phyloP scores from a whole-genome alignment of 2,113 vertebrate genomes.

The Apistogramma diplotaenia region DNA sequence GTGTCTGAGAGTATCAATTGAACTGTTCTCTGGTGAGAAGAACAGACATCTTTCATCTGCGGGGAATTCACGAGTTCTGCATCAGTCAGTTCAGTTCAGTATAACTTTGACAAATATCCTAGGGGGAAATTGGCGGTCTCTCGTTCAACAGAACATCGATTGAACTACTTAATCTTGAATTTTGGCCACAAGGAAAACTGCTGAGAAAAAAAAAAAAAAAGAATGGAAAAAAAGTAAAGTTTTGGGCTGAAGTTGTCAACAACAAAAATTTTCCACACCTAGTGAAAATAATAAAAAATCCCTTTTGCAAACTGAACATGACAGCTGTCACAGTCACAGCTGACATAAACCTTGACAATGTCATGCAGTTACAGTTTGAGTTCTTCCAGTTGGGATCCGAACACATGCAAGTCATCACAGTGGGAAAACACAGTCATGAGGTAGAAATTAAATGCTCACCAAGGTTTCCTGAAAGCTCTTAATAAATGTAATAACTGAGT shows the following conservation, averaged over 20 bases:
- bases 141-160: background rate
- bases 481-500: conserved; percentile 60
- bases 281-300: conserved; percentile 1
- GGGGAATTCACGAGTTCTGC: background rate
- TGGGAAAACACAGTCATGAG: conserved; percentile 62
- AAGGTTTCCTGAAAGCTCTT: conserved; percentile 48
- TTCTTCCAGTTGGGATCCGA: conserved; percentile 18
- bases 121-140: background rate
- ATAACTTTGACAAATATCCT: background rate
- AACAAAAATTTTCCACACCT: conserved; percentile 10
- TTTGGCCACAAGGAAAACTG: background rate
- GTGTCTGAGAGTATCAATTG: background rate
- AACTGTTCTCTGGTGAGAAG: background rate
- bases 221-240: background rate
- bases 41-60: background rate
- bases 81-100: background rate
- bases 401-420: conserved; percentile 49
- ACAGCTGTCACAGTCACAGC: background rate
- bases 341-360: background rate
- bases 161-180: background rate
- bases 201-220: fast-evolving
- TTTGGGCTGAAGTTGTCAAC: background rate
- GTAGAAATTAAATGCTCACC: conserved; percentile 50
- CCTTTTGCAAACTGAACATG: conserved; percentile 1
- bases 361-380: background rate